Conservation (phyloP, 1,140 invertebrate species). For the Drosophila paulistorum region DNA sequence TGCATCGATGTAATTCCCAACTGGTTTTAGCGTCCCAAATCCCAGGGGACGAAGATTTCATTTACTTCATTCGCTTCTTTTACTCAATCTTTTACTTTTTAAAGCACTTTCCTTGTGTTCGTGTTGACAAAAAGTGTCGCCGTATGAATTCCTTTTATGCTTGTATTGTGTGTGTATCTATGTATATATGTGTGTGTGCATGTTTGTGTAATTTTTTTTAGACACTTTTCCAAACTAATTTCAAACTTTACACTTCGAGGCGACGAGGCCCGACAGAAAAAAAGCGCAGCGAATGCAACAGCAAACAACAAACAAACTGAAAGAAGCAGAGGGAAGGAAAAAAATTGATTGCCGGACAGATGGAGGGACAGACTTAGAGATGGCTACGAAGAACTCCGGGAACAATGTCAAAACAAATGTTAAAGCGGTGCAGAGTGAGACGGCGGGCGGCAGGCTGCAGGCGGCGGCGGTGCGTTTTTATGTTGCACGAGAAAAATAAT, state of each 20-base stretch:
- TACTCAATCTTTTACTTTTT: conserved; percentile 14
- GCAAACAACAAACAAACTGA: conserved; percentile 26
- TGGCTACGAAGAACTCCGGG: conserved; percentile 8
- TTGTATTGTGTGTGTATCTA: neutral
- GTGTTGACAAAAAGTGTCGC: conserved; percentile 19
- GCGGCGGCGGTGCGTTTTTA: conserved; percentile 43
- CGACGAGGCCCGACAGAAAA: conserved; percentile 12
- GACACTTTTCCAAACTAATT: conserved; percentile 51
- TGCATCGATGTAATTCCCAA: conserved; percentile 2
- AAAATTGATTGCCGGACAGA: conserved; percentile 44
- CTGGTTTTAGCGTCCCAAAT: neutral
- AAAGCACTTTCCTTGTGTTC: neutral
- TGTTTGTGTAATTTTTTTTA: conserved; percentile 14
- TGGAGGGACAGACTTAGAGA: conserved; percentile 12
- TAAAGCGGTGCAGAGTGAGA: conserved; percentile 18
- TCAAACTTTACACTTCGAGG: conserved; percentile 37
- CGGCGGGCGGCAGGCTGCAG: neutral
- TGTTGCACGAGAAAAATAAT: conserved; percentile 20
- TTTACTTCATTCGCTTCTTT: conserved; percentile 1
- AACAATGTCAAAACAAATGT: conserved; percentile 57
- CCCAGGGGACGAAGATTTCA: neutral
- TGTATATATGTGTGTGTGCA: neutral
- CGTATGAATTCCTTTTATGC: conserved; percentile 8
- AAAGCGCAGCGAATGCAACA: conserved; percentile 49
- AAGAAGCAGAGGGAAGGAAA: neutral